Evolutionary conservation across 2,797 vertebrate species (phyloP), one percentile per base, ranked within the genome.

Genomic region (Pseudopleuronectes americanus): DNA sequence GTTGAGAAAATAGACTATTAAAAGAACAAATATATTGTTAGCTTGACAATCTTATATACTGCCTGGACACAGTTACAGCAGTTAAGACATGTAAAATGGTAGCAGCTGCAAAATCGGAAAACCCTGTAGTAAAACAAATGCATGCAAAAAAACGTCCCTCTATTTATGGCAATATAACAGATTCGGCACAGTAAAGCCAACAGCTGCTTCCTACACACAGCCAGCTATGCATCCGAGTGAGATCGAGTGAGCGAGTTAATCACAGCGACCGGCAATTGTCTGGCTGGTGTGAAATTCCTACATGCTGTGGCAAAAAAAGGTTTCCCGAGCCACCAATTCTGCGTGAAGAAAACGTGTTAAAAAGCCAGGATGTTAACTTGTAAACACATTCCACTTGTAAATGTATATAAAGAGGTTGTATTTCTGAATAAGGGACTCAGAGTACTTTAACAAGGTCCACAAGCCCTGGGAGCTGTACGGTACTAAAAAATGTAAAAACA

Each of bases 161-260:
- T 26, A 26, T 43, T 9, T 24, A 4, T 22, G 33, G 4, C 43
- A 61, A 58, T 12, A 14, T 45, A 57, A 77, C 38, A 47, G 70
- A 66, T 55, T 72, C 33, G 57, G 68, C 0, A 65, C 26, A 57
- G 64, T 62, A 59, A 67, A 77, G 13, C 17, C 60, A 52, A 47
- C 55, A 74, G 53, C 21, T 61, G 43, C 66, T 68, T 8, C 48
- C 49, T 54, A 72, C 19, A 71, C 51, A 22, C 26, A 4, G 6
- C 26, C 54, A 71, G 51, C 28, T 52, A 43, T 33, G 56, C 33
- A 21, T 63, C 62, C 53, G 33, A 31, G 26, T 6, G 26, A 26
- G 26, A 26, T 26, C 26, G 19, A 63, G 36, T 59, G 24, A 68
- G 19, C 3, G 17, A 64, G 9, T 9, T 21, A 68, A 31, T 49